Conservation (phyloP, 1,140 invertebrate species). For the Batillaria attramentaria region DNA sequence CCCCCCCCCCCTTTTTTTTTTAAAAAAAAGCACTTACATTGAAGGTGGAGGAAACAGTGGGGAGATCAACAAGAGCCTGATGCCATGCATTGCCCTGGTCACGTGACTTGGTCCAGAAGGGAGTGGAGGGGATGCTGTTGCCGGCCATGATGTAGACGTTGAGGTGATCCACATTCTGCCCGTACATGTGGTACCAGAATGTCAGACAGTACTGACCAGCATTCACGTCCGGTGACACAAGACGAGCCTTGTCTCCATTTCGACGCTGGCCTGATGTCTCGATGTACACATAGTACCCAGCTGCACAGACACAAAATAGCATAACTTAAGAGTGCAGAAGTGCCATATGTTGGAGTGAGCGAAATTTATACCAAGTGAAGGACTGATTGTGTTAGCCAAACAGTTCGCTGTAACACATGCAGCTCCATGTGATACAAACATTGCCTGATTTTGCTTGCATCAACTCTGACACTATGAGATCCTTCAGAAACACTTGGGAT, state of each 20-base stretch:
- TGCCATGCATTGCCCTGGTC: slow-evolving; percentile 62
- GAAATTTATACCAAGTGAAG: too few species aligned
- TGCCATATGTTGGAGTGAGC: too few species aligned
- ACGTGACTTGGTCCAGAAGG: slow-evolving; percentile 57
- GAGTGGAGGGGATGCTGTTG: slow-evolving; percentile 42
- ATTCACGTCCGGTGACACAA: slow-evolving; percentile 51
- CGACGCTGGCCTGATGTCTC: slow-evolving; percentile 45
- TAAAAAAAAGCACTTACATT: slow-evolving; percentile 32
- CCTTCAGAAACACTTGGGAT: too few species aligned
- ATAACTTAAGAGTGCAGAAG: too few species aligned
- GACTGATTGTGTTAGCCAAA: too few species aligned
- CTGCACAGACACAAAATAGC: not conserved
- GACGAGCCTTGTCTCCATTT: slow-evolving; percentile 51
- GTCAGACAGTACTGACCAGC: slow-evolving; percentile 63
- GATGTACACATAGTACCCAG: slow-evolving; percentile 64
- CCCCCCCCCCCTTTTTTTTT: too few species aligned
- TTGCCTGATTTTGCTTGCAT: too few species aligned
- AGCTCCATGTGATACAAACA: too few species aligned
- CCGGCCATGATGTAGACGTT: slow-evolving; percentile 55
- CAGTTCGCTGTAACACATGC: too few species aligned
- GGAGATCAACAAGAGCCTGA: slow-evolving; percentile 45
- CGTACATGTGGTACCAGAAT: slow-evolving; percentile 67
- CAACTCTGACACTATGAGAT: too few species aligned
- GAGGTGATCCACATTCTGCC: slow-evolving; percentile 55
- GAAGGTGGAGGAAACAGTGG: slow-evolving; percentile 47